Evolutionary conservation across 2,797 vertebrate genomes (phyloP), one percentile per base, ranked within the genome.

Genomic region (Echeneis naucrates): DNA sequence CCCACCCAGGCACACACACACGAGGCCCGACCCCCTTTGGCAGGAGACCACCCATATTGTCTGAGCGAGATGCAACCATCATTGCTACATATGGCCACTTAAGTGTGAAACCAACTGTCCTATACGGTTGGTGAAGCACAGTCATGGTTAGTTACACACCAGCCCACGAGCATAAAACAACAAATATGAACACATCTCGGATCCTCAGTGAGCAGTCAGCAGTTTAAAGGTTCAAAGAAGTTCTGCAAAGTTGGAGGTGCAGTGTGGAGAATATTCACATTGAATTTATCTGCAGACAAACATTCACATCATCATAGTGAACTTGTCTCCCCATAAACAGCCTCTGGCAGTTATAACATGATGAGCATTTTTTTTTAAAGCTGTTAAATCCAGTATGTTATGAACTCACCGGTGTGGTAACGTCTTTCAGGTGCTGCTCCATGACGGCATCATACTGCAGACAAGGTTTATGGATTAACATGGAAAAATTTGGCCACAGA

Each of bases 71-170:
- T 53, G 40, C 68, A 71, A 76, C 72, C 68, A 60, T 69, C 72
- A 35, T 69, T 65, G 2, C 82, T 19, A 44, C 83, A 74, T 78
- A 78, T 67, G 72, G 69, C 65, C 63, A 73, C 64, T 85, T 77
- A 61, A 76, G 75, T 87, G 82, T 83, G 72, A 87, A 80, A 75
- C 54, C 47, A 72, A 75, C 59, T 67, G 82, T 71, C 48, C 69
- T 40, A 24, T 40, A 55, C 68, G 83, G 75, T 79, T 72, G 68
- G 62, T 48, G 32, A 55, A 78, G 68, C 83, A 68, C 38, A 71
- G 64, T 60, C 66, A 65, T 58, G 44, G 37, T 32, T 69, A 55
- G 47, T 73, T 51, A 53, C 68, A 65, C 67, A 78, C 12, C 42
- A 53, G 50, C 37, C n/a, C 24, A 50, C 14, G 9, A 55, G 40